Percentiles rank a stretch among this genome's conserved stretches.
phyloP scores from a whole-genome alignment of 2,797 vertebrate species.

The Anniella stebbinsi region DNA sequence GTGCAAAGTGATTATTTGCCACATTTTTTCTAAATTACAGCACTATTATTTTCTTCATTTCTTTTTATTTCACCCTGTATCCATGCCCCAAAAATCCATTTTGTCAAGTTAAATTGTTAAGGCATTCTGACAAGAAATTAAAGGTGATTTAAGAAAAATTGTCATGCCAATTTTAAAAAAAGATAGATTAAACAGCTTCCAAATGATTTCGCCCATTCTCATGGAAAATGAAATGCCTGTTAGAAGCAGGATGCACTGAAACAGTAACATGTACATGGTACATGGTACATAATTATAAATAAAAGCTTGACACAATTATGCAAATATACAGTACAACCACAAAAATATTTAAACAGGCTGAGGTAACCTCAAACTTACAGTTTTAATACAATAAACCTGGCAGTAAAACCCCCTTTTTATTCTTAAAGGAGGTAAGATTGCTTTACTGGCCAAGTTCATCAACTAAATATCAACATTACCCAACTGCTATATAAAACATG shows the following conservation, averaged over 20 bases:
- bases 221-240: slow-evolving; percentile 84
- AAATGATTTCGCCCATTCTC: slow-evolving; percentile 81
- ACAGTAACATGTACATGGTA: slow-evolving; percentile 86
- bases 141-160: slow-evolving; percentile 78
- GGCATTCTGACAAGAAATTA: slow-evolving; percentile 83
- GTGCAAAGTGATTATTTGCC: slow-evolving; percentile 78
- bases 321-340: slow-evolving; percentile 85
- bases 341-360: slow-evolving; percentile 83
- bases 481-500: slow-evolving; percentile 85
- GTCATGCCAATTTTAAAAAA: slow-evolving; percentile 78
- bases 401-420: slow-evolving; percentile 73
- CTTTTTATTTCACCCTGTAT: slow-evolving; percentile 55
- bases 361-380: slow-evolving; percentile 84
- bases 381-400: slow-evolving; percentile 83
- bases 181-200: slow-evolving; percentile 81
- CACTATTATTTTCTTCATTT: slow-evolving; percentile 54
- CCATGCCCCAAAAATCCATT: slow-evolving; percentile 65
- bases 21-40: slow-evolving; percentile 46
- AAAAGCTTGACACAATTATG: slow-evolving; percentile 84
- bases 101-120: slow-evolving; percentile 84
- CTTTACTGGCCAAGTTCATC: slow-evolving; percentile 78
- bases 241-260: slow-evolving; percentile 89
- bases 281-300: slow-evolving; percentile 85
- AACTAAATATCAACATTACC: slow-evolving; percentile 80
- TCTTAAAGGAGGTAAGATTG: slow-evolving; percentile 68